Evolutionary conservation across 2,113 vertebrate genomes (phyloP).

Genomic region (Pomatostomus ruficeps): DNA sequence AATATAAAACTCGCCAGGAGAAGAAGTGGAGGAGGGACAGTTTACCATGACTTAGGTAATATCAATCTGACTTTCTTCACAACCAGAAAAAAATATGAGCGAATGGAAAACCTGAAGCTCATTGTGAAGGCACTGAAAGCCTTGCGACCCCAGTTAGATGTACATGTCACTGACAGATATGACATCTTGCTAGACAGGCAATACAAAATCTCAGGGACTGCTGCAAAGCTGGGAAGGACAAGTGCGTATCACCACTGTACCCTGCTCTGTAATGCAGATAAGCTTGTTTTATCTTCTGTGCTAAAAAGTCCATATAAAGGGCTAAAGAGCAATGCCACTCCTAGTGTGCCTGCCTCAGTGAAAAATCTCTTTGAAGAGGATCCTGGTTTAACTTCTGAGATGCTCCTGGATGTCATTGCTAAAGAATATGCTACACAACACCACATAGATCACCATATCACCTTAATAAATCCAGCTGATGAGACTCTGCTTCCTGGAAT

Average conservation of each 20-base stretch:
- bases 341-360: slow-evolving; percentile 83
- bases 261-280: slow-evolving; percentile 80
- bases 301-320: slow-evolving; percentile 81
- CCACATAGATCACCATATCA: slow-evolving; percentile 48
- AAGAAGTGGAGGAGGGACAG: slow-evolving; percentile 91
- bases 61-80: slow-evolving; percentile 95
- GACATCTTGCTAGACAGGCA: slow-evolving; percentile 84
- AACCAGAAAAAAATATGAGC: slow-evolving; percentile 82
- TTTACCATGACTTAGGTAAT: slow-evolving; percentile 95
- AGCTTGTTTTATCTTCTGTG: slow-evolving; percentile 73
- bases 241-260: slow-evolving; percentile 94
- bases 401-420: slow-evolving; percentile 77
- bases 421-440: slow-evolving; percentile 78
- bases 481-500: slow-evolving; percentile 81
- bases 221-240: slow-evolving; percentile 85
- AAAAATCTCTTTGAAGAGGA: slow-evolving; percentile 85
- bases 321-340: slow-evolving; percentile 87
- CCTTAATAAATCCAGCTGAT: slow-evolving; percentile 78
- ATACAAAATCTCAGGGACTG: slow-evolving; percentile 92
- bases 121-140: slow-evolving; percentile 79
- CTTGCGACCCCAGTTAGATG: slow-evolving; percentile 75
- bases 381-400: slow-evolving; percentile 76
- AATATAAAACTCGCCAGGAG: slow-evolving; percentile 84
- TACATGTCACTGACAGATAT: slow-evolving; percentile 79
- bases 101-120: slow-evolving; percentile 83